phyloP scores from a whole-genome alignment of 64 coral and sea anemone species.

The Stylophora pistillata region DNA sequence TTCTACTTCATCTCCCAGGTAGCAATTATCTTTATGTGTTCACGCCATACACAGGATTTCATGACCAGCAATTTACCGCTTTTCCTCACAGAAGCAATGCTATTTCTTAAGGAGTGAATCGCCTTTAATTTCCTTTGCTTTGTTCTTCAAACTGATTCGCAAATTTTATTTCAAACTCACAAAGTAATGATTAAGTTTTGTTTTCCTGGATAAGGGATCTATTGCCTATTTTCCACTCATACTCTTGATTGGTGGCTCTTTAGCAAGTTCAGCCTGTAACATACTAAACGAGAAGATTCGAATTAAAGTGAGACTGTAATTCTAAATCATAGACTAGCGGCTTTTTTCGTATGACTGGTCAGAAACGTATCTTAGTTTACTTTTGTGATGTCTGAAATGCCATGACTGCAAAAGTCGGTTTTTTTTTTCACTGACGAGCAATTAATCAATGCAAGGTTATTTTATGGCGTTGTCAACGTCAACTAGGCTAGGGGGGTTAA shows the following conservation, averaged over 20 bases:
- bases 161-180: background rate
- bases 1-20: background rate
- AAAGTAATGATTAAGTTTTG: background rate
- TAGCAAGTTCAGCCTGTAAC: background rate
- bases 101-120: background rate
- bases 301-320: conserved; percentile 5
- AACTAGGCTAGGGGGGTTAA: too few relatives aligned
- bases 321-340: too few relatives aligned
- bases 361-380: background rate
- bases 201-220: background rate
- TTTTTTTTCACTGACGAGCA: too few relatives aligned
- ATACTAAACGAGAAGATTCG: background rate
- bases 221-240: conserved; percentile 11
- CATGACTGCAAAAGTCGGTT: too few relatives aligned
- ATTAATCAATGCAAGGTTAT: too few relatives aligned
- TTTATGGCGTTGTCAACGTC: too few relatives aligned
- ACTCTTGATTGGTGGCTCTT: background rate
- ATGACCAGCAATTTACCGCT: background rate
- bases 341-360: background rate
- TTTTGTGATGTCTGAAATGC: too few relatives aligned
- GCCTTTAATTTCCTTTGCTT: too few relatives aligned
- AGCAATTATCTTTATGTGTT: background rate
- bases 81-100: background rate
- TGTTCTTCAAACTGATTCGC: background rate
- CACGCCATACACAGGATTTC: background rate